Base-by-base conservation (phyloP, 2,113 vertebrate species). In the Drymodes brunneopygia region DNA sequence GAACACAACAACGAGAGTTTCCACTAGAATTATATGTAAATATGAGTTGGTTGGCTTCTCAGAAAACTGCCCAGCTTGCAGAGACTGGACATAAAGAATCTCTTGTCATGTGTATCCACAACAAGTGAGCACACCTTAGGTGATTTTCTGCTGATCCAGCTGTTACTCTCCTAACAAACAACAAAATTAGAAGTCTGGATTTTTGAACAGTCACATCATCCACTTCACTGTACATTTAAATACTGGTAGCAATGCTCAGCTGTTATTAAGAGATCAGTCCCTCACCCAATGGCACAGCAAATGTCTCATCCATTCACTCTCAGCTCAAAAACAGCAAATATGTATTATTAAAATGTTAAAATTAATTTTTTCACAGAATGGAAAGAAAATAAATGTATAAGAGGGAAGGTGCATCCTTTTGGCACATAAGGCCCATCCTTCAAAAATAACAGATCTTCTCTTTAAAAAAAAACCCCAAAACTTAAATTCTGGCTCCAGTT, bases 401-500 rank as follows among this genome's bases (percentile, higher is more conserved):
- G 31, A 61, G 17, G 23, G 21, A 79, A 75, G 11, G 8, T 50
- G 2, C 31, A 72, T 81, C 64, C 29, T 20, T 92, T 31, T 40
- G 42, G 33, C 74, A 35, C 83, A 81, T 56, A 90, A 38, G 38
- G 35, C 28, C 58, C 22, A 50, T 92, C 40, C 18, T 79, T 92
- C 61, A 33, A 70, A 86, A 85, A 58, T 14, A 88, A 62, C 5
- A 33, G 5, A 22, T 72, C 62, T 66, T 64, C 7, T 54, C 40
- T 44, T 65, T 28, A 5, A 1, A 2, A 47, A 66, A 61, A 53
- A 56, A 2, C 0, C 4, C 7, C 29, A 24, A 8, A 82, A 67
- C 31, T 92, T 86, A 44, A 65, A 92, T 85, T 33, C 53, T 48
- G 64, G 33, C 36, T 74, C 66, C 51, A 47, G 73, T 94, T 94